Evolutionary conservation across 1,140 invertebrate species (phyloP).

Genomic region (Atta texana): DNA sequence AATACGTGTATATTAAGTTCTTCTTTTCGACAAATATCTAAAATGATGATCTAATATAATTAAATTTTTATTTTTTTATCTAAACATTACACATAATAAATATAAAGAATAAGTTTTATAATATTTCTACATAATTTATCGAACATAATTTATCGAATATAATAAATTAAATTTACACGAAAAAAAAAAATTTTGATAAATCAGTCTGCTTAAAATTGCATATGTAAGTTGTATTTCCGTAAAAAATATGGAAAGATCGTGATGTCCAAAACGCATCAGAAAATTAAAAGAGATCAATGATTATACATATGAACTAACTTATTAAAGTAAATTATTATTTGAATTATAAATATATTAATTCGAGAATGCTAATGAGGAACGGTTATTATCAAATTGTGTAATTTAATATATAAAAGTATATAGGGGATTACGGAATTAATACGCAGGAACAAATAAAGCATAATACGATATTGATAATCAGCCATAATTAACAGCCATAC

Average conservation of each 20-base stretch:
- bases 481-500: neutral
- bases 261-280: neutral
- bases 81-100: neutral
- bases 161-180: neutral
- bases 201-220: neutral
- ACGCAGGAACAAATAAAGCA: neutral
- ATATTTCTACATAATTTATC: neutral
- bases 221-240: neutral
- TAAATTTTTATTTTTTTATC: neutral
- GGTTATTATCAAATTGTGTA: slow-evolving; percentile 11
- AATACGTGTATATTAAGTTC: neutral
- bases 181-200: neutral
- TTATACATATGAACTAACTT: slow-evolving; percentile 3
- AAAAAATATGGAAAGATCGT: neutral
- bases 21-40: neutral
- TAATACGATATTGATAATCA: neutral
- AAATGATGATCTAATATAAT: neutral
- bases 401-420: neutral
- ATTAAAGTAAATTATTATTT: slow-evolving; percentile 30
- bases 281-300: neutral
- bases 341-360: slow-evolving; percentile 28
- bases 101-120: neutral
- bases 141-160: neutral
- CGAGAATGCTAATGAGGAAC: slow-evolving; percentile 3
- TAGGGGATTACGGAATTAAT: neutral